A percentile compares a stretch with the other conserved stretches of the same genome.
These are phyloP conservation scores for Trachelus troglodyta DNA, from an alignment of 2,888 invertebrate species.

Conservation along the genomic window DNA sequence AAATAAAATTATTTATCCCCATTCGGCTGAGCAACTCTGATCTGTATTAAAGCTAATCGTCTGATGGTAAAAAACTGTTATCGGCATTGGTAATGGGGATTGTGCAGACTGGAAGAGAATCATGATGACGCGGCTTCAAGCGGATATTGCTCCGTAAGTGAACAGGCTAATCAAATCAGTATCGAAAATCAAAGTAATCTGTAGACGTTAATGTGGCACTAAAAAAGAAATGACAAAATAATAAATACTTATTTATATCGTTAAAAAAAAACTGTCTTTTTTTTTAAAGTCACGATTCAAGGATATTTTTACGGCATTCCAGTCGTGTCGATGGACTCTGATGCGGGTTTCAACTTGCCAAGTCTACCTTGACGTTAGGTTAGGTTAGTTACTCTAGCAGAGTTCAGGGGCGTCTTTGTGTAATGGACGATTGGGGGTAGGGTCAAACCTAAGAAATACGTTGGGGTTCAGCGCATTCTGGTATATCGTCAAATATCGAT, in stretches of 20 bases:
- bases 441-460: not conserved
- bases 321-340: not conserved
- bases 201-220: not conserved
- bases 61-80: not conserved
- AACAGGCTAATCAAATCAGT: not conserved
- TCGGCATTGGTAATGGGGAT: not conserved
- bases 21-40: not conserved
- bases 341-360: not conserved
- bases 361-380: not conserved
- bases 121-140: not conserved
- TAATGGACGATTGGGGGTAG: not conserved
- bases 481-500: conserved; percentile 46
- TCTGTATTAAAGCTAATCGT: not conserved
- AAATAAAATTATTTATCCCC: not conserved
- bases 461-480: not conserved
- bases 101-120: not conserved
- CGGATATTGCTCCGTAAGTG: not conserved
- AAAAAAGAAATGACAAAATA: not conserved
- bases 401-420: not conserved
- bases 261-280: too few species aligned
- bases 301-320: not conserved
- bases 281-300: not conserved
- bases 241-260: not conserved
- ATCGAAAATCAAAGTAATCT: not conserved
- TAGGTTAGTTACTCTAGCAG: not conserved